phyloP scores from a whole-genome alignment of 2,888 invertebrate species.

The Dasysyrphus albostriatus region DNA sequence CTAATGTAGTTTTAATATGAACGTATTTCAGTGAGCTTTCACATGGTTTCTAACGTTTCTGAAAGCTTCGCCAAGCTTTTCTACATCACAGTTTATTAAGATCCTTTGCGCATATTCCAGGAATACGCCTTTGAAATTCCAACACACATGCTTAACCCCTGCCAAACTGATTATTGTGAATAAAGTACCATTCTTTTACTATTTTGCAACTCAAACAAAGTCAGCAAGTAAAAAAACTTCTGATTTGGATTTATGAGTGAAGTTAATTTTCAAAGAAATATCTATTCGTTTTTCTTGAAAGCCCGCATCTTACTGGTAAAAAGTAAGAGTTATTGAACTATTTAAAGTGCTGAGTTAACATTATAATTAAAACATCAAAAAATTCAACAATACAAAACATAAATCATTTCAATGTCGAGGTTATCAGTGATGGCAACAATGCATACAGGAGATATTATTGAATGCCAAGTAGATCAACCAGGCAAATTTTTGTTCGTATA shows the following conservation, averaged over 20 bases:
- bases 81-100: neutral
- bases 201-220: slow-evolving; percentile 39
- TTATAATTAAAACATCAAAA: neutral
- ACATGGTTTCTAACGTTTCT: neutral
- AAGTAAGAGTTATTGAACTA: neutral
- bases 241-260: neutral
- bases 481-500: slow-evolving; percentile 38
- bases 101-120: slow-evolving; percentile 46
- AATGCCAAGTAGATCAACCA: slow-evolving; percentile 27
- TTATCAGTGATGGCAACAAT: slow-evolving; percentile 1
- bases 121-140: slow-evolving; percentile 67
- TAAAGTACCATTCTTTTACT: slow-evolving; percentile 23
- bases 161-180: slow-evolving; percentile 49
- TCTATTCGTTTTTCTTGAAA: neutral
- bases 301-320: neutral
- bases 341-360: neutral
- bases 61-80: neutral
- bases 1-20: neutral
- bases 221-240: slow-evolving; percentile 34
- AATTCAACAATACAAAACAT: neutral
- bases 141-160: slow-evolving; percentile 56
- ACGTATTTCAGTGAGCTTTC: neutral
- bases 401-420: slow-evolving; percentile 23
- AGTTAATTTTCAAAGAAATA: neutral
- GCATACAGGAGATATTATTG: slow-evolving; percentile 6